Evolutionary conservation across 2,888 invertebrate genomes (phyloP).

Genomic region (Aleiodes leptofemur): DNA sequence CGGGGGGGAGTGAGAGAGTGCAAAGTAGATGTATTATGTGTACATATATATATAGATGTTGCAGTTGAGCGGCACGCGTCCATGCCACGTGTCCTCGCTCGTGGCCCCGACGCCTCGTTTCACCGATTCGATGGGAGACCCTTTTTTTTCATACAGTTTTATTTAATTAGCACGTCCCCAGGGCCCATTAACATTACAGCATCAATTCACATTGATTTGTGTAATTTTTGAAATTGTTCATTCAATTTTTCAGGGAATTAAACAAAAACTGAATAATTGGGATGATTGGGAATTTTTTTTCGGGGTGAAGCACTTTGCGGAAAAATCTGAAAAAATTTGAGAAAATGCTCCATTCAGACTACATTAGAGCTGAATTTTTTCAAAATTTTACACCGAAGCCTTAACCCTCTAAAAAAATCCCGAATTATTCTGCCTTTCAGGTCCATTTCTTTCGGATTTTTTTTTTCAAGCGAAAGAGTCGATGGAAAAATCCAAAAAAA

Average conservation of each 20-base stretch:
- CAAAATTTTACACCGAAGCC: too few species aligned
- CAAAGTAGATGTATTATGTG: slow-evolving; percentile 7
- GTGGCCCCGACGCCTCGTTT: slow-evolving; percentile 56
- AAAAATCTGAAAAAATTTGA: too few species aligned
- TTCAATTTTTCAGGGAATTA: too few species aligned
- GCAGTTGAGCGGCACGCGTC: slow-evolving; percentile 50
- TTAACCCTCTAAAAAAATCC: too few species aligned
- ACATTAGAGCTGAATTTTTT: too few species aligned
- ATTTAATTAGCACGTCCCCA: slow-evolving; percentile 70
- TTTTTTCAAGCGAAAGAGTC: too few species aligned
- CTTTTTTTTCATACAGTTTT: slow-evolving; percentile 57
- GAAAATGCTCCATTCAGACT: too few species aligned
- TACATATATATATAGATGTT: slow-evolving; percentile 30
- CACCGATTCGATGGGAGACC: slow-evolving; percentile 61
- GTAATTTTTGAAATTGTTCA: background rate
- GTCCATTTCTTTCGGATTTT: too few species aligned
- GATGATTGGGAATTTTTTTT: background rate
- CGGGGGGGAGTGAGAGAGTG: slow-evolving; percentile 8
- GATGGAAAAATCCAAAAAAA: too few species aligned
- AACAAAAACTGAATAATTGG: too few species aligned
- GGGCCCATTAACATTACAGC: slow-evolving; percentile 29
- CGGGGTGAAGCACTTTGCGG: too few species aligned
- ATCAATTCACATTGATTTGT: slow-evolving; percentile 42
- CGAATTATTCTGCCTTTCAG: too few species aligned
- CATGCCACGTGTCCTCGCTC: slow-evolving; percentile 28